Conservation (phyloP, 2,888 invertebrate species). For the Salticus scenicus region DNA sequence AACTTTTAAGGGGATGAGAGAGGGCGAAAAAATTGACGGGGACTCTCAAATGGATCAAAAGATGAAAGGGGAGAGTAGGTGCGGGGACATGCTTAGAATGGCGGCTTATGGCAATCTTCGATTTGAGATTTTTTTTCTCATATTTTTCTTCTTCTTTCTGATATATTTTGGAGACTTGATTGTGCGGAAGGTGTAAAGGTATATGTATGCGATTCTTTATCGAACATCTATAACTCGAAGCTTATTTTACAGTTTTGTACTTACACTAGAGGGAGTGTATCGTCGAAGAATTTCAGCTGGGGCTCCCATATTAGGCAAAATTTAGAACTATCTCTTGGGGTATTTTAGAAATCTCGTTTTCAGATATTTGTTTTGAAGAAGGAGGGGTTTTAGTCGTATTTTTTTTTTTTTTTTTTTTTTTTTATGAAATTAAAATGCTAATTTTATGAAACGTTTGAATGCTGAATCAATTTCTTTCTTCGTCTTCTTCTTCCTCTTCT, state of each 20-base stretch:
- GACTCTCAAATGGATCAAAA: slow-evolving; percentile 54
- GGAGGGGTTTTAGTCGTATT: no score
- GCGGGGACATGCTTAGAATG: slow-evolving; percentile 33
- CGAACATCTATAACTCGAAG: slow-evolving; percentile 61
- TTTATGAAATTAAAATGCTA: no score
- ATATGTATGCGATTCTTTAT: slow-evolving; percentile 45
- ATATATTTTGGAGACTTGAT: slow-evolving; percentile 38
- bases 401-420: no score
- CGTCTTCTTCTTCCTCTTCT: no score
- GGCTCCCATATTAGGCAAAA: neutral
- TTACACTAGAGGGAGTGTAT: neutral
- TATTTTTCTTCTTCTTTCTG: slow-evolving; percentile 16
- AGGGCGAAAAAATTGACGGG: slow-evolving; percentile 50
- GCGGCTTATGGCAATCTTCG: slow-evolving; percentile 67
- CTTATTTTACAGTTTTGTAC: slow-evolving; percentile 20
- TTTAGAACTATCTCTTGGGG: neutral
- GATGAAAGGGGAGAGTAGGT: slow-evolving; percentile 41
- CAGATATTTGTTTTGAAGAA: no score
- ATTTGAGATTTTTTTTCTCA: slow-evolving; percentile 52
- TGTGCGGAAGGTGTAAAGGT: slow-evolving; percentile 50
- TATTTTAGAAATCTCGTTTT: neutral
- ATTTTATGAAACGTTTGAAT: no score
- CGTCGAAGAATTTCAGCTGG: neutral
- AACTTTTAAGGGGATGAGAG: slow-evolving; percentile 16
- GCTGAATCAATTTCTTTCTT: no score